A percentile compares a stretch with the other conserved stretches of the same genome.
These are phyloP conservation scores for Solea solea DNA, from an alignment of 2,113 vertebrate genomes.

Conservation along the genomic window DNA sequence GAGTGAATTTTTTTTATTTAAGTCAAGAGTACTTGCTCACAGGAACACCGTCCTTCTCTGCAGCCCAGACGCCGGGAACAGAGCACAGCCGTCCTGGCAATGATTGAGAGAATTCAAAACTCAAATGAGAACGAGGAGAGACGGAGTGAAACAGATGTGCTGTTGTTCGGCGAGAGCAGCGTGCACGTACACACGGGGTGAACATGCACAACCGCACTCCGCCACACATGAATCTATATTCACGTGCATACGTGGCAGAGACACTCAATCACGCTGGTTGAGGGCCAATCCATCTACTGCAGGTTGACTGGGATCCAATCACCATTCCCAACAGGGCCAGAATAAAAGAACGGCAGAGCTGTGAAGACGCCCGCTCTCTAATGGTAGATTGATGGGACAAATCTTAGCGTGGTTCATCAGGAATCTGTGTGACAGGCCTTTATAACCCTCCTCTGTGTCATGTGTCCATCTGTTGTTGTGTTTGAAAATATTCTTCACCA, in stretches of 20 bases:
- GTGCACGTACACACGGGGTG: slow-evolving; percentile 23
- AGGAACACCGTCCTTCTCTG: slow-evolving; percentile 33
- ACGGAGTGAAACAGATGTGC: slow-evolving; percentile 71
- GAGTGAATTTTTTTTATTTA: neutral
- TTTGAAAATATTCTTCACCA: neutral
- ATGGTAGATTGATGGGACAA: slow-evolving; percentile 67
- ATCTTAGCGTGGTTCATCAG: slow-evolving; percentile 58
- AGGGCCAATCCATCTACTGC: slow-evolving; percentile 73
- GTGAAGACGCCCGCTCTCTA: slow-evolving; percentile 62
- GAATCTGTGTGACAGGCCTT: slow-evolving; percentile 23
- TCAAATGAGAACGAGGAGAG: slow-evolving; percentile 68
- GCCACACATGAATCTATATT: slow-evolving; percentile 43
- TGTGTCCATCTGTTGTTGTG: neutral
- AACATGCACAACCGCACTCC: slow-evolving; percentile 22
- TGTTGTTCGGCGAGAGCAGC: slow-evolving; percentile 45
- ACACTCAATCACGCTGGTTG: slow-evolving; percentile 65
- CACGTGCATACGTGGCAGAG: slow-evolving; percentile 49
- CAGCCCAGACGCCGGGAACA: slow-evolving; percentile 19
- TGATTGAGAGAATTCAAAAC: slow-evolving; percentile 67
- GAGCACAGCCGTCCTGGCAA: slow-evolving; percentile 33
- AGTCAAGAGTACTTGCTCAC: slow-evolving; percentile 22
- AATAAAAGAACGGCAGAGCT: slow-evolving; percentile 69
- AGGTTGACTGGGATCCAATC: slow-evolving; percentile 79
- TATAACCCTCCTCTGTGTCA: neutral
- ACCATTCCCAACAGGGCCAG: slow-evolving; percentile 72